Evolutionary conservation across 2,113 vertebrate species (phyloP), one percentile per base, ranked within the genome.

Genomic region (Prochilodus magdalenae): DNA sequence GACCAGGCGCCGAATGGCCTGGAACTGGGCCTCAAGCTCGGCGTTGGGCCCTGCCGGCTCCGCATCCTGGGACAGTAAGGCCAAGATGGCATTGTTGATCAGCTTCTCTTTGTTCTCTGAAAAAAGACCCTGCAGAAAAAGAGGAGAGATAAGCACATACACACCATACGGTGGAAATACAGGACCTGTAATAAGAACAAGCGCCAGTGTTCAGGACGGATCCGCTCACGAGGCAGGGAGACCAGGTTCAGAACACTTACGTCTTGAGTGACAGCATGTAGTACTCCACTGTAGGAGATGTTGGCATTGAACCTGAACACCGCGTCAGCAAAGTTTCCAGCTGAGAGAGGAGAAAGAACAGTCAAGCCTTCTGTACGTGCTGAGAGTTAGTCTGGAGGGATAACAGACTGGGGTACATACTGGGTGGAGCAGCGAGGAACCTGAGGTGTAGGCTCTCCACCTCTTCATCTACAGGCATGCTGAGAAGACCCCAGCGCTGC

Each of bases 91-190:
- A 79, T 98, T 99, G 94, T 97, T 98, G 87, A 99, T 99, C 88
- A 99, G 94, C 86, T 99, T 99, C 91, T 99, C 98, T 90, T 99
- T 99, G 92, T 99, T 99, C 94, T 99, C 98, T 7, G 98, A 99
- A 91, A 99, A 99, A 27, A 99, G 94, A 79, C 98, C 97, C 98
- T 99, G 81, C 60, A 75, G 40, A 75, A 13, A 75, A 51, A n/a
- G 0, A 24, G n/a, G n/a, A 55, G 71, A 78, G 67, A 0, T 14
- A 18, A 10, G 36, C 10, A 83, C 10, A 59, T 44, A n/a, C 13
- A 74, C n/a, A n/a, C n/a, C n/a, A n/a, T n/a, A n/a, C n/a, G n/a
- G n/a, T n/a, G n/a, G n/a, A n/a, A n/a, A n/a, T n/a, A n/a, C n/a
- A n/a, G n/a, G n/a, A n/a, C n/a, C n/a, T n/a, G n/a, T n/a, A n/a